These are phyloP conservation scores for Zeus faber DNA, from an alignment of 2,113 vertebrate species.

Conservation along the genomic window DNA sequence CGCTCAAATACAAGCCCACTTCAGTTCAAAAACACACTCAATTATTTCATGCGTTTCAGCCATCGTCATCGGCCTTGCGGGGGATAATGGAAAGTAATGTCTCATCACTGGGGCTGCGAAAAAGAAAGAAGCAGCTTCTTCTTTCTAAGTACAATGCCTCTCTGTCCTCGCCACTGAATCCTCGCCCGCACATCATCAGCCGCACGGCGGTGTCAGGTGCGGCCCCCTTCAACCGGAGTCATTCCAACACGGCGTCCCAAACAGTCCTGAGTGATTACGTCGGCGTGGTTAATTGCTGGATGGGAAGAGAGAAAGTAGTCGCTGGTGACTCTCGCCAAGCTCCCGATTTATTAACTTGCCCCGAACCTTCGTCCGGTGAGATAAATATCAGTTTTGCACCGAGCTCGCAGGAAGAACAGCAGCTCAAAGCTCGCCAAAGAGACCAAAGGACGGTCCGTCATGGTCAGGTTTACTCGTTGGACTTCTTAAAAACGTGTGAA, in stretches of 20 bases:
- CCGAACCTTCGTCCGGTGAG: background rate
- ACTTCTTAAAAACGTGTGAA: too few species aligned
- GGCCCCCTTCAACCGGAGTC: conserved; percentile 1
- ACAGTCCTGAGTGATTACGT: background rate
- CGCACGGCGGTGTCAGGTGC: conserved; percentile 12
- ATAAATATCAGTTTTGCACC: too few species aligned
- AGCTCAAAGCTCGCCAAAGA: background rate
- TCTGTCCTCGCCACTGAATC: background rate
- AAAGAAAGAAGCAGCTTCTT: background rate
- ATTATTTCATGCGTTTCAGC: too few species aligned
- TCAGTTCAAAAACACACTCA: too few species aligned
- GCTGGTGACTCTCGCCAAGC: background rate
- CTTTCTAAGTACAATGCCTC: background rate
- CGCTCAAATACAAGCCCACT: background rate
- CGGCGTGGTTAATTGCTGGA: conserved; percentile 6
- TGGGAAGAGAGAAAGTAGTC: background rate
- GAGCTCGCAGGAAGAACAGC: background rate
- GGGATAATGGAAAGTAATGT: too few species aligned
- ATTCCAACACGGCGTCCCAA: conserved; percentile 2
- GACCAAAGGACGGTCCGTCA: background rate
- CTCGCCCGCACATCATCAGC: conserved; percentile 10
- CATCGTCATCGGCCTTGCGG: too few species aligned
- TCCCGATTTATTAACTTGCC: background rate
- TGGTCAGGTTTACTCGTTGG: too few species aligned
- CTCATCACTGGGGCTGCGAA: background rate